A percentile compares a stretch with the other conserved stretches of the same genome.
Conservation (phyloP, 1,140 invertebrate species). For the Periplaneta americana region DNA sequence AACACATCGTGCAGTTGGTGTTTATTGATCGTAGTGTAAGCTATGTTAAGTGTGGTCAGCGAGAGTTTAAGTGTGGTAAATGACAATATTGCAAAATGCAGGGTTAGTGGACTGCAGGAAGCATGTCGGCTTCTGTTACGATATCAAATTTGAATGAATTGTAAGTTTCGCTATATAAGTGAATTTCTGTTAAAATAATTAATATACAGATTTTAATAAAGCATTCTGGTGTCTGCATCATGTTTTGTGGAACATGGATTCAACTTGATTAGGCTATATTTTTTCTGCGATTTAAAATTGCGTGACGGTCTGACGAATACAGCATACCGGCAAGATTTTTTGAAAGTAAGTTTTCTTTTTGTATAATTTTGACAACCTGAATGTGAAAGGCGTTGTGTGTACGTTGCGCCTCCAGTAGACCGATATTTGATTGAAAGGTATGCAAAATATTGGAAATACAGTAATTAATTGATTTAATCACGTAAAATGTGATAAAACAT, state of each 20-base stretch:
- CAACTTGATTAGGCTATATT: not conserved
- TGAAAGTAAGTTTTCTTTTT: not conserved
- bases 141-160: not conserved
- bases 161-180: not conserved
- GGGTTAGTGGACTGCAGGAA: constrained; percentile 6
- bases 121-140: not conserved
- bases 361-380: not conserved
- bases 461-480: too few relatives aligned
- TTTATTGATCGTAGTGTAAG: constrained; percentile 17
- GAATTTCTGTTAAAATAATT: not conserved
- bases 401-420: not conserved
- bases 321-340: not conserved
- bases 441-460: too few relatives aligned
- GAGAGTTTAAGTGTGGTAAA: constrained; percentile 8
- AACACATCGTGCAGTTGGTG: constrained; percentile 14
- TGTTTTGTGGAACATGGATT: not conserved
- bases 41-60: constrained; percentile 13
- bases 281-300: not conserved
- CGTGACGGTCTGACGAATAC: not conserved
- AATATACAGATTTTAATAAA: not conserved
- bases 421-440: too few relatives aligned
- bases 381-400: not conserved
- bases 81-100: not conserved
- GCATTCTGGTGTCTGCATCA: not conserved
- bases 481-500: too few relatives aligned